phyloP scores from a whole-genome alignment of 2,113 vertebrate genomes.

The Catharus minimus region DNA sequence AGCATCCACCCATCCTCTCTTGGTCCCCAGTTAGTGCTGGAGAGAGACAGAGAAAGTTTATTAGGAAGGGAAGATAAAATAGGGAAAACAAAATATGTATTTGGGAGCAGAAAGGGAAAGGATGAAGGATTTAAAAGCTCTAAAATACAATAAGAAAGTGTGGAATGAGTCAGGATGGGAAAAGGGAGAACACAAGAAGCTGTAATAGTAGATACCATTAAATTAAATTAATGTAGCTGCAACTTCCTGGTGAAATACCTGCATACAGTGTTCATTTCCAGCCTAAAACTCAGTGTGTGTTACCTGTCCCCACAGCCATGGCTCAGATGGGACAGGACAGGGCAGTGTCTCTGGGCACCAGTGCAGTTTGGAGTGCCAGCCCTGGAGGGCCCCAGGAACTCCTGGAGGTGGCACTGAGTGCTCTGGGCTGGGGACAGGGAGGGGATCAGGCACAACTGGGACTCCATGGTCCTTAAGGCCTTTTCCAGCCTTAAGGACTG shows the following conservation, averaged over 20 bases:
- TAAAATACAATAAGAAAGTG: neutral
- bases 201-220: neutral
- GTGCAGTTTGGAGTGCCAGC: neutral
- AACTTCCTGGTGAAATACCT: neutral
- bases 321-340: neutral
- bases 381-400: neutral
- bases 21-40: neutral
- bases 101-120: neutral
- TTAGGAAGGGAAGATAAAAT: neutral
- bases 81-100: neutral
- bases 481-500: neutral
- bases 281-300: neutral
- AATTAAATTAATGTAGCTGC: neutral
- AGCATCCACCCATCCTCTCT: neutral
- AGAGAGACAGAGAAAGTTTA: neutral
- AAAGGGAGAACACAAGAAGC: neutral
- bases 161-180: neutral
- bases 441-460: no score
- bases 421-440: neutral
- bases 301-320: neutral
- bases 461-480: fast-evolving
- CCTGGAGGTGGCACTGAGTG: neutral
- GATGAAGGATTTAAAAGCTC: neutral
- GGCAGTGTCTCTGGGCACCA: neutral
- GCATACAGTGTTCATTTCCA: neutral